phyloP scores from a whole-genome alignment of 2,113 vertebrate genomes.

The Chroicocephalus ridibundus region DNA sequence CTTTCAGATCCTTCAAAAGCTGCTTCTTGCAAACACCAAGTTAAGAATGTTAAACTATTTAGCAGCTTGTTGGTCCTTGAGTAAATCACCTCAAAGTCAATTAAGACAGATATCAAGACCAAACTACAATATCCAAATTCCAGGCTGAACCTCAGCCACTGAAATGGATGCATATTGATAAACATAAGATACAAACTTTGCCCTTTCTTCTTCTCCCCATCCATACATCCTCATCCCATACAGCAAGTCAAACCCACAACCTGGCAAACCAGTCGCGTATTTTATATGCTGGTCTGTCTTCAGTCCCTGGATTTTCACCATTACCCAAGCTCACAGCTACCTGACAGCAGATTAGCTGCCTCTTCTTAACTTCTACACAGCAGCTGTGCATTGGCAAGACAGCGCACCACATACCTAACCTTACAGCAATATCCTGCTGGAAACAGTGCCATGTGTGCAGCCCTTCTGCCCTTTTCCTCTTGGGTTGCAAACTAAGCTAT shows the following conservation, averaged over 20 bases:
- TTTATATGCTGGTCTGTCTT: rapidly evolving
- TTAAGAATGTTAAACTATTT: not conserved
- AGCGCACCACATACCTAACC: not conserved
- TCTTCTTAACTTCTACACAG: not conserved
- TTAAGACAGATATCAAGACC: not conserved
- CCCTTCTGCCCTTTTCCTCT: not conserved
- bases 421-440: conserved; percentile 37
- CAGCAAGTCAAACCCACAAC: not conserved
- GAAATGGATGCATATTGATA: not conserved
- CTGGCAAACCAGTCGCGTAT: not conserved
- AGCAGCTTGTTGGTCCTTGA: not conserved
- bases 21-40: not conserved
- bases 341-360: not conserved
- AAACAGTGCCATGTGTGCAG: not conserved
- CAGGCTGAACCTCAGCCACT: not conserved
- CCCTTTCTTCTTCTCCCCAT: not conserved
- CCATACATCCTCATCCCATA: not conserved
- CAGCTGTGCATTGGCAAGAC: conserved; percentile 15
- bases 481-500: not conserved
- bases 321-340: not conserved
- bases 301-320: not conserved
- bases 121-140: not conserved
- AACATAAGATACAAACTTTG: not conserved
- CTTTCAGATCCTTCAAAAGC: not conserved
- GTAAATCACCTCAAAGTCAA: not conserved